Evolutionary conservation across 2,888 invertebrate genomes (phyloP).

Genomic region (Netelia melanura): DNA sequence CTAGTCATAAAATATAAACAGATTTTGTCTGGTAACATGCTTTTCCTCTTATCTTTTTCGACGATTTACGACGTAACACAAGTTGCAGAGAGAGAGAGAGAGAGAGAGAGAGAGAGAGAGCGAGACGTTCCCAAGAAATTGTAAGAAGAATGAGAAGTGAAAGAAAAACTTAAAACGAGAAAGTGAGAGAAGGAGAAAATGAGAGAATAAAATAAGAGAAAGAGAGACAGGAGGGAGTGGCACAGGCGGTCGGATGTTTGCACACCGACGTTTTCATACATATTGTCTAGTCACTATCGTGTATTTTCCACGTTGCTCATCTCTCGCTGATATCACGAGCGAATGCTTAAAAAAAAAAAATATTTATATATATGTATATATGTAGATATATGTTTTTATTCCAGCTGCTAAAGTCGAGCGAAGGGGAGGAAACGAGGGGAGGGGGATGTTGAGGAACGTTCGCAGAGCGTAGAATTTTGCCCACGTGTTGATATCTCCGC

Average conservation of each 20-base stretch:
- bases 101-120: no score
- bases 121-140: no score
- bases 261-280: constrained; percentile 50
- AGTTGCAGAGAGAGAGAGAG: background rate
- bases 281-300: constrained; percentile 62
- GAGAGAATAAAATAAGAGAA: constrained; percentile 20
- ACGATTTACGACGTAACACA: constrained; percentile 59
- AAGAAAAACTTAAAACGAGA: constrained; percentile 9
- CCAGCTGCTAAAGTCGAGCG: background rate
- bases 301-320: constrained; percentile 60
- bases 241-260: constrained; percentile 57
- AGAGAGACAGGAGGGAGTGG: constrained; percentile 24
- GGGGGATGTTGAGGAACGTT: background rate
- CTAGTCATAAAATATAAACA: constrained; percentile 15
- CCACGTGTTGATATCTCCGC: constrained; percentile 70
- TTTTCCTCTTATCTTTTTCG: constrained; percentile 53
- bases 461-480: constrained; percentile 44
- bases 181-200: constrained; percentile 22
- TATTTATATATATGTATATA: background rate
- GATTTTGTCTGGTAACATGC: constrained; percentile 16
- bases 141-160: constrained; percentile 21
- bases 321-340: constrained; percentile 30
- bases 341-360: constrained; percentile 11
- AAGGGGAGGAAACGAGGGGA: constrained; percentile 2
- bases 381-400: background rate